Base-by-base conservation (phyloP, 2,113 vertebrate species). In the Charina bottae region DNA sequence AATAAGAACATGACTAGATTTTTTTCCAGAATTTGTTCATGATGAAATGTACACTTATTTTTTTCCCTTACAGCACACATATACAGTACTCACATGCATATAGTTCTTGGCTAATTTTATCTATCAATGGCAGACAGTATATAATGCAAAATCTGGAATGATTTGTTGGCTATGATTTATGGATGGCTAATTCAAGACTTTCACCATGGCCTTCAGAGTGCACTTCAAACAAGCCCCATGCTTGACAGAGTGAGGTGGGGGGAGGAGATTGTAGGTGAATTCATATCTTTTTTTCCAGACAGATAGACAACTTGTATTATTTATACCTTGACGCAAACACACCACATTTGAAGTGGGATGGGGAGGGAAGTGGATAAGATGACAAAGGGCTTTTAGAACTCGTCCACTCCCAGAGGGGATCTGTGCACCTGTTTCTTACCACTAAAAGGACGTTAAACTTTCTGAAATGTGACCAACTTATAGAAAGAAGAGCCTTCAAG, bases 341-440 rank as follows among this genome's bases (percentile, higher is more conserved):
- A 96, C 95, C 95, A 92, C 96, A 95, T 97, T 95, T 97, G 90
- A 96, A 95, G 95, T 89, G 94, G 96, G 94, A 95, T 42, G 92
- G 72, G 93, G 94, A 91, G 92, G 92, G 95, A 96, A 95, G 92
- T 92, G 92, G 78, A 95, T 95, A 94, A 94, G 94, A 94, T 94
- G 95, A 95, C 91, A 0, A 97, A 97, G 93, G 94, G 64, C 88
- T 96, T 96, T 97, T 90, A 85, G 91, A 94, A 92, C 72, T 96
- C 60, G 92, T 88, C 93, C 94, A 96, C 96, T 96, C 95, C 95
- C 96, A 97, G 94, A 94, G 94, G 92, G 92, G 95, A 95, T 94
- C 53, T 86, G 88, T 94, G 94, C 97, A 97, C 96, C 97, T 97
- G 97, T 95, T 94, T 95, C 92, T 96, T 88, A 94, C 92, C 96